These are phyloP conservation scores for Cirrhinus mrigala DNA, from an alignment of 2,797 vertebrate species.

Conservation along the genomic window DNA sequence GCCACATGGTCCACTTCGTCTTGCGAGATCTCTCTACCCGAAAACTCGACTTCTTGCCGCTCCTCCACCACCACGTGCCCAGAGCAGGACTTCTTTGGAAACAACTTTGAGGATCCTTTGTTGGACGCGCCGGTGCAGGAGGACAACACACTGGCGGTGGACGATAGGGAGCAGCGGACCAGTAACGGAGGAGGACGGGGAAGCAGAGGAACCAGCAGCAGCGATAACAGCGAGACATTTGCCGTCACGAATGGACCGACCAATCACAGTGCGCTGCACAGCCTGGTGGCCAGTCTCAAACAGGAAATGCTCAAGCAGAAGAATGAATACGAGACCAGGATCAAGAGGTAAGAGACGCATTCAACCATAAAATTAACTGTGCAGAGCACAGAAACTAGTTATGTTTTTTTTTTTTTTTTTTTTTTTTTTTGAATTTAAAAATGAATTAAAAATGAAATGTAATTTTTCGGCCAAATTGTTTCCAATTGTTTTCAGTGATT, in stretches of 20 bases:
- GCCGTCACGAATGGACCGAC: slow-evolving; percentile 77
- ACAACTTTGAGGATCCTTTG: slow-evolving; percentile 87
- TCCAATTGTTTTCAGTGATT: neutral
- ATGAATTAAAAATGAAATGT: neutral
- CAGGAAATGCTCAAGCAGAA: slow-evolving; percentile 98
- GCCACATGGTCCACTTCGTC: slow-evolving; percentile 99
- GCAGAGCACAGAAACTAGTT: neutral
- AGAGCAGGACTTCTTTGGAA: slow-evolving; percentile 90
- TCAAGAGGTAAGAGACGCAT: slow-evolving; percentile 86
- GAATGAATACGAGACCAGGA: slow-evolving; percentile 91
- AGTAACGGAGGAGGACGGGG: slow-evolving; percentile 71
- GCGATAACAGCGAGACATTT: slow-evolving; percentile 88
- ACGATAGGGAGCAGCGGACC: slow-evolving; percentile 78
- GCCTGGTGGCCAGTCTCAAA: slow-evolving; percentile 94
- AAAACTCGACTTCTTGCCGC: slow-evolving; percentile 94
- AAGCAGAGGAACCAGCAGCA: slow-evolving; percentile 85
- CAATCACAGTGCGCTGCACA: slow-evolving; percentile 93
- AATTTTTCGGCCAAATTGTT: neutral
- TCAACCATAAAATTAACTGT: neutral
- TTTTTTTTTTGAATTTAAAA: no score
- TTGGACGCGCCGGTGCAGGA: slow-evolving; percentile 82
- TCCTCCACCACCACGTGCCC: slow-evolving; percentile 98
- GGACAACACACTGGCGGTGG: slow-evolving; percentile 56
- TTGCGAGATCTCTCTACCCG: slow-evolving; percentile 95
- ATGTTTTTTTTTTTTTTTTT: neutral